Percentiles rank a stretch among this genome's conserved stretches.
phyloP scores from a whole-genome alignment of 2,888 invertebrate species.

The Bimastos eiseni region DNA sequence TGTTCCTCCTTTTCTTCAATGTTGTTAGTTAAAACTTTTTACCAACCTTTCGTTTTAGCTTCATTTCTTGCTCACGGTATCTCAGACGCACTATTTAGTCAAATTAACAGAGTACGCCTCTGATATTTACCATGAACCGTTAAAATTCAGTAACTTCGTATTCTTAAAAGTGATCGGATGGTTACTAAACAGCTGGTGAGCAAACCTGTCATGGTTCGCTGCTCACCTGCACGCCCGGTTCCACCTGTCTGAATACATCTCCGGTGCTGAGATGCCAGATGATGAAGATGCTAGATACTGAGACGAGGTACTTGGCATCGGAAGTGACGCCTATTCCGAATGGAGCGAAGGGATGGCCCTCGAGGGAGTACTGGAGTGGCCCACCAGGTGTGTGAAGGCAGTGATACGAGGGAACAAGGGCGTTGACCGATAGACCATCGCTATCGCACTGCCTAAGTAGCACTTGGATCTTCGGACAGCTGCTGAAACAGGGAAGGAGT shows the following conservation, averaged over 20 bases:
- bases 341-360: slow-evolving; percentile 92
- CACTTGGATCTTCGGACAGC: slow-evolving; percentile 78
- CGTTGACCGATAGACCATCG: slow-evolving; percentile 69
- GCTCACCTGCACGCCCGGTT: slow-evolving; percentile 71
- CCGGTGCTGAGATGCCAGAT: slow-evolving; percentile 96
- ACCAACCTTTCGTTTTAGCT: no score
- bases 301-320: slow-evolving; percentile 74
- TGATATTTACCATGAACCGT: background rate
- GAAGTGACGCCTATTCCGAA: slow-evolving; percentile 60
- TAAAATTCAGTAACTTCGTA: background rate
- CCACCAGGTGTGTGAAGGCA: slow-evolving; percentile 98
- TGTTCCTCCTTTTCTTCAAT: no score
- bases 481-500: slow-evolving; percentile 88
- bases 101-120: no score
- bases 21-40: no score
- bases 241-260: slow-evolving; percentile 86
- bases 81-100: no score
- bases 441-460: slow-evolving; percentile 87
- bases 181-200: background rate
- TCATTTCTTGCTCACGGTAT: no score
- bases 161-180: background rate
- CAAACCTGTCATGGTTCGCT: no score
- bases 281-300: slow-evolving; percentile 92
- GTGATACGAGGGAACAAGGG: slow-evolving; percentile 88
- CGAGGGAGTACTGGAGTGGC: slow-evolving; percentile 93